Evolutionary conservation across 2,113 vertebrate species (phyloP).

Genomic region (Salvator merianae): DNA sequence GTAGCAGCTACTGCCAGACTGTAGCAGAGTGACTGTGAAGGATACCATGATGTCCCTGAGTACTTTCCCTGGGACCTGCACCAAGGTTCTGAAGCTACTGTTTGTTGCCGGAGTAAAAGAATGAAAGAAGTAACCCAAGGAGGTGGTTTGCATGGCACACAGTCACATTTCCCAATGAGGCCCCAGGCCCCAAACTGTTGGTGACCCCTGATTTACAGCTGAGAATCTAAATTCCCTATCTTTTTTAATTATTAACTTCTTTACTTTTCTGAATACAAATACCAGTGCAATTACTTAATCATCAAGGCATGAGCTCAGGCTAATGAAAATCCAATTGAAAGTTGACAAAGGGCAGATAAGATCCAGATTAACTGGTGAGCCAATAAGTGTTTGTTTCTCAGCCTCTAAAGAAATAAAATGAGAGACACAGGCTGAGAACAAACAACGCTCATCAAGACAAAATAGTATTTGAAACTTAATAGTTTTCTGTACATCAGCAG

Average conservation of each 20-base stretch:
- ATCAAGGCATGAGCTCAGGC: background rate
- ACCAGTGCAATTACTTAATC: background rate
- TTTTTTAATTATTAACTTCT: background rate
- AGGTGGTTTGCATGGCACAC: too few relatives aligned
- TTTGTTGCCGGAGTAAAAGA: too few relatives aligned
- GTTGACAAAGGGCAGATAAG: conserved; percentile 19
- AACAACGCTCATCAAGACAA: background rate
- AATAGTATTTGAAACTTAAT: background rate
- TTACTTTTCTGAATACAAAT: background rate
- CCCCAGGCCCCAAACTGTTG: fast-evolving
- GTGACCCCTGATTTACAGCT: fast-evolving
- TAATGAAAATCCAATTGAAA: conserved; percentile 17
- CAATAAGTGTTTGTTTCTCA: fast-evolving
- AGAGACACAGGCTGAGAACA: fast-evolving
- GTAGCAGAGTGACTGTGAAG: too few relatives aligned
- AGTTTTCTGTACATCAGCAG: background rate
- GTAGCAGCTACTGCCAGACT: too few relatives aligned
- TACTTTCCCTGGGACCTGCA: too few relatives aligned
- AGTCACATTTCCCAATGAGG: too few relatives aligned
- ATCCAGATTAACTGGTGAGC: background rate
- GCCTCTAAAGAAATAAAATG: background rate
- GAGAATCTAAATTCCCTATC: fast-evolving
- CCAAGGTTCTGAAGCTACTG: too few relatives aligned
- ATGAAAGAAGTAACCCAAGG: too few relatives aligned
- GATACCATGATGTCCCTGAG: too few relatives aligned